phyloP scores from a whole-genome alignment of 2,797 vertebrate species.

The Aplochiton taeniatus region DNA sequence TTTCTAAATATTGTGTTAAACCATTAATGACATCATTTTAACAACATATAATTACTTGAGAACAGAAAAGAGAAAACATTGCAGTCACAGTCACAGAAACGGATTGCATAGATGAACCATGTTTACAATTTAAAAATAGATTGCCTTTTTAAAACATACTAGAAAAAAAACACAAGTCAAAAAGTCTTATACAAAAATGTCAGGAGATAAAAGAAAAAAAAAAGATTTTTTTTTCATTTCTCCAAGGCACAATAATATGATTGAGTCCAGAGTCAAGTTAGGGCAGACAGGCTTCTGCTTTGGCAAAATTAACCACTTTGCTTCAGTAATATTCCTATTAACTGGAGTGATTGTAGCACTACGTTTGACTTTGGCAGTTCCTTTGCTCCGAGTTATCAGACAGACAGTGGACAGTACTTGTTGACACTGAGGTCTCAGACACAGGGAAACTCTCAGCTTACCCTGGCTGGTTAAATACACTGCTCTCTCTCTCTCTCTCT shows the following conservation, averaged over 20 bases:
- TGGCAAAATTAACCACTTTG: conserved; percentile 64
- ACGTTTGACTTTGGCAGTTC: conserved; percentile 53
- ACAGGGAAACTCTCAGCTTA: too few species aligned
- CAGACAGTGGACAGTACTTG: conserved; percentile 8
- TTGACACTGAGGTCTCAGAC: background rate
- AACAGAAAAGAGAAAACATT: background rate
- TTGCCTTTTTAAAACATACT: conserved; percentile 65
- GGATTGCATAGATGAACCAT: conserved; percentile 72
- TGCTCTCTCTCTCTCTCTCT: too few species aligned
- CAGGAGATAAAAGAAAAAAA: too few species aligned
- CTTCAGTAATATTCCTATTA: conserved; percentile 19
- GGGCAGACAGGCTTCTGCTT: conserved; percentile 66
- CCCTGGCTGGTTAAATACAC: too few species aligned
- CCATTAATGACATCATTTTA: background rate
- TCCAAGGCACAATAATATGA: conserved; percentile 67
- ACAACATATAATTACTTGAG: background rate
- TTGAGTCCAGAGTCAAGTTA: conserved; percentile 59
- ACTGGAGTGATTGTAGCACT: conserved; percentile 44
- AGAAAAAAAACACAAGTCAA: conserved; percentile 57
- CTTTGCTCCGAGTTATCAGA: conserved; percentile 15
- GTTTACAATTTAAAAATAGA: conserved; percentile 63
- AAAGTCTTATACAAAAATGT: conserved; percentile 50
- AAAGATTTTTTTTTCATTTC: conserved; percentile 43
- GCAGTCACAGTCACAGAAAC: conserved; percentile 41
- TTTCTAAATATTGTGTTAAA: background rate